Percentiles rank a stretch among this genome's conserved stretches.
Evolutionary conservation across 2,888 invertebrate species (phyloP).

Genomic region (Therioaphis trifolii): DNA sequence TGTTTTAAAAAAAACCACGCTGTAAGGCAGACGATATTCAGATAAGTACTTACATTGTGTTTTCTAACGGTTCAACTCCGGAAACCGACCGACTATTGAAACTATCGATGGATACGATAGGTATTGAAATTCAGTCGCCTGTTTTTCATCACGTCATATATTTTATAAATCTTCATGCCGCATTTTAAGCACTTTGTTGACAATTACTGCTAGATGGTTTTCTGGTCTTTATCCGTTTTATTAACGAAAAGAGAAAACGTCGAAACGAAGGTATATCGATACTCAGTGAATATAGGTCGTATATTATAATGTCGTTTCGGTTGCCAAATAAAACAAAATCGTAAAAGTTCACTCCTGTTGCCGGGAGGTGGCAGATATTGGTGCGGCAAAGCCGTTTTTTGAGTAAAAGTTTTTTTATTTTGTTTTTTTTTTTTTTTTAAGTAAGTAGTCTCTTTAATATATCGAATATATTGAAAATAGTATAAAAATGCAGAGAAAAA

Average conservation of each 20-base stretch:
- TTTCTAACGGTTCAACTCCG: no score
- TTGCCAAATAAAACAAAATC: constrained; percentile 29
- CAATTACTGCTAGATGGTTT: neutral
- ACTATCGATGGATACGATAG: no score
- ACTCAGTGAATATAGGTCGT: constrained; percentile 46
- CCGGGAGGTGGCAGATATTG: constrained; percentile 16
- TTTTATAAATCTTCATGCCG: no score
- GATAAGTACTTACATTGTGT: no score
- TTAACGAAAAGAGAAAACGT: neutral
- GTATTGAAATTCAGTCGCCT: no score
- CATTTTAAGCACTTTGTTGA: no score
- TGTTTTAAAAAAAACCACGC: no score
- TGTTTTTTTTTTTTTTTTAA: no score
- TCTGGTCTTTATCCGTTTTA: neutral
- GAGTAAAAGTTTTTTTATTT: constrained; percentile 44
- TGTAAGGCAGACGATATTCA: no score
- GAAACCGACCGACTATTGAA: no score
- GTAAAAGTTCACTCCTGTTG: constrained; percentile 23
- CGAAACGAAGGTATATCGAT: neutral
- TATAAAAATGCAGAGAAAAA: constrained; percentile 24
- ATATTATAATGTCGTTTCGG: no score
- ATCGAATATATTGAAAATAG: constrained; percentile 22
- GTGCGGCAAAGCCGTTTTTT: constrained; percentile 22
- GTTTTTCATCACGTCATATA: no score
- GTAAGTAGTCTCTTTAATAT: constrained; percentile 21